Evolutionary conservation across 2,797 vertebrate genomes (phyloP), one percentile per base, ranked within the genome.

Genomic region (Caiman crocodilus): DNA sequence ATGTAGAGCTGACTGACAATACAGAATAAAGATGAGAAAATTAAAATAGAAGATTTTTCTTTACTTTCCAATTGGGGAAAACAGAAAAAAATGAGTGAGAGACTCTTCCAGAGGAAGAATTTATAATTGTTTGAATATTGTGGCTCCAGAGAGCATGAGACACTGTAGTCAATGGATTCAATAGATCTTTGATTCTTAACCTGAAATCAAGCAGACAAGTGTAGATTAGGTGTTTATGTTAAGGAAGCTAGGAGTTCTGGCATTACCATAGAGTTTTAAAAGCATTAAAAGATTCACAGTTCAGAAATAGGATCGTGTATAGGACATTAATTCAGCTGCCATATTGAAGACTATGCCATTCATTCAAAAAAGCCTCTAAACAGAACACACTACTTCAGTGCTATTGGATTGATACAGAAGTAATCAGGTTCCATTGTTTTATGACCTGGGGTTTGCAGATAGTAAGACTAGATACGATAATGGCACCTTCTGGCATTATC

Each of bases 381-480:
- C 42, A 50, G 42, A 84, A 63, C 5, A 56, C 14, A 56, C 16
- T 74, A 93, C 13, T 87, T 20, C 35, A 78, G 35, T 78, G 14
- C 65, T 83, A 75, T 61, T 11, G 5, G 11, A 30, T n/a, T 79
- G 26, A 14, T 61, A 57, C 12, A 77, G 67, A 82, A 87, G 18
- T 55, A 28, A 87, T 64, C 11, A 26, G 84, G 28, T 91, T 65
- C 90, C 84, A 77, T 63, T 87, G 79, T 63, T 57, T 86, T 93
- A 71, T 11, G 1, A 18, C 26, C 50, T 60, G 0, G 42, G 16
- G 13, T 4, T 69, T 82, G 5, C 75, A 26, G 23, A 5, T 85
- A 26, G 84, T 32, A 23, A 84, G 79, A 64, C 60, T 14, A 35
- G 20, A 14, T 87, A 32, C 55, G 82, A 26, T 21, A 82, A 90